phyloP scores from a whole-genome alignment of 2,113 vertebrate genomes.

The Axis porcinus region DNA sequence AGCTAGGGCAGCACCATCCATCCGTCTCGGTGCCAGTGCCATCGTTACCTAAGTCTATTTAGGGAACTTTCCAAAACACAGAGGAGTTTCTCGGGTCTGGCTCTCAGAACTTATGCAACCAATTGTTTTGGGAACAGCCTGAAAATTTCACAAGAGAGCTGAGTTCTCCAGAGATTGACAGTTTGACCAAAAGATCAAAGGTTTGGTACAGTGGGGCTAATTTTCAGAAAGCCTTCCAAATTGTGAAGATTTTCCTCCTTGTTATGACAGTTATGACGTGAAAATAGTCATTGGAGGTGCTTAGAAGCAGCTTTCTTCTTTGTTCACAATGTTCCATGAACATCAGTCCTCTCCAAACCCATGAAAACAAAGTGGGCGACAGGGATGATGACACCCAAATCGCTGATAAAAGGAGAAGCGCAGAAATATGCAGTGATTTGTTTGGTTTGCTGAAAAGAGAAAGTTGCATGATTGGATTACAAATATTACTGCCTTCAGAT shows the following conservation, averaged over 20 bases:
- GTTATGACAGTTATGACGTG: constrained; percentile 15
- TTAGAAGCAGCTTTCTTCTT: constrained; percentile 32
- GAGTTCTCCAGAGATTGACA: constrained; percentile 45
- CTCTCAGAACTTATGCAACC: constrained; percentile 10
- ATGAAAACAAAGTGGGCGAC: not conserved
- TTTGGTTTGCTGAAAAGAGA: not conserved
- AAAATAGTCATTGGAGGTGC: constrained; percentile 27
- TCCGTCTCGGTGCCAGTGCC: fast-evolving
- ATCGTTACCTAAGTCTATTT: constrained; percentile 8
- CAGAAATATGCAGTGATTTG: not conserved
- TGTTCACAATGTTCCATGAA: not conserved
- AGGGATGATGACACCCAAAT: not conserved
- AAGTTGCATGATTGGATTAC: not conserved
- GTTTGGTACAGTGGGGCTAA: constrained; percentile 29
- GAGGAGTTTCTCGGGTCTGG: not conserved
- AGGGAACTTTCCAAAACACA: constrained; percentile 41
- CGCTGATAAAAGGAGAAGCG: not conserved
- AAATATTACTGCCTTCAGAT: not conserved
- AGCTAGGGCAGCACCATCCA: fast-evolving
- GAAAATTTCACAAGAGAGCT: constrained; percentile 47
- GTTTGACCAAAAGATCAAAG: constrained; percentile 58
- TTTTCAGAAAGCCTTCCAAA: constrained; percentile 59
- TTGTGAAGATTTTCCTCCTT: constrained; percentile 45
- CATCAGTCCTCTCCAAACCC: not conserved
- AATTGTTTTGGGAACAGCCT: constrained; percentile 35